Conservation (phyloP, 1,140 invertebrate species). For the Neodiprion fabricii region DNA sequence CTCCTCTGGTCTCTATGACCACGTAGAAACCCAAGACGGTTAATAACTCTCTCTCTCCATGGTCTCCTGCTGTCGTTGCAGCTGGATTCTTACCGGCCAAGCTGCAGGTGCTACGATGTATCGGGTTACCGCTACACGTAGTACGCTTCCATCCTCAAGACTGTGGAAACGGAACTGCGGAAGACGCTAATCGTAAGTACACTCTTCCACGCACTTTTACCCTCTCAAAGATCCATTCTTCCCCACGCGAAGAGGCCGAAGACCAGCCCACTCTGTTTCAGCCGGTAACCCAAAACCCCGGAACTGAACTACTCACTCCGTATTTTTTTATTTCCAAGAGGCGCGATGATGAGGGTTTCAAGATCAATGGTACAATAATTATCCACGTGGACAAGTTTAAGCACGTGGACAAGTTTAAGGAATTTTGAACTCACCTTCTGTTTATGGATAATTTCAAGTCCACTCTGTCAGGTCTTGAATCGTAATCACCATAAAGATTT, state of each 20-base stretch:
- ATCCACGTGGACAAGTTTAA: too few species aligned
- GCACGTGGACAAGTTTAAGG: too few species aligned
- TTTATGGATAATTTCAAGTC: constrained; percentile 50
- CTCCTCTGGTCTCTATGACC: background rate
- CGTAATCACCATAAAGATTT: constrained; percentile 37
- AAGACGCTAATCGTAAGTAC: background rate
- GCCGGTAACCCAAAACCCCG: background rate
- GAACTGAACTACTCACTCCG: background rate
- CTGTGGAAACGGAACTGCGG: too few species aligned
- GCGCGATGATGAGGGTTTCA: too few species aligned
- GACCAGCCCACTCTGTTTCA: background rate
- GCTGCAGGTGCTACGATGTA: too few species aligned
- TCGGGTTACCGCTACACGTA: too few species aligned
- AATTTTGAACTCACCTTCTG: constrained; percentile 17
- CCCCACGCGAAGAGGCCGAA: background rate
- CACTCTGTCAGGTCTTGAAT: constrained; percentile 27
- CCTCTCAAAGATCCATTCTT: background rate
- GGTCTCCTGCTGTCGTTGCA: too few species aligned
- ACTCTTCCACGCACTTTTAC: background rate
- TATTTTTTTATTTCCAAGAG: too few species aligned
- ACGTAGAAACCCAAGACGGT: background rate
- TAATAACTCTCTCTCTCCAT: background rate
- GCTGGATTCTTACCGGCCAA: too few species aligned
- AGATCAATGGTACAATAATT: too few species aligned
- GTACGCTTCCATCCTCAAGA: too few species aligned